These are phyloP conservation scores for Podargus strigoides DNA, from an alignment of 2,797 vertebrate species.

Conservation along the genomic window DNA sequence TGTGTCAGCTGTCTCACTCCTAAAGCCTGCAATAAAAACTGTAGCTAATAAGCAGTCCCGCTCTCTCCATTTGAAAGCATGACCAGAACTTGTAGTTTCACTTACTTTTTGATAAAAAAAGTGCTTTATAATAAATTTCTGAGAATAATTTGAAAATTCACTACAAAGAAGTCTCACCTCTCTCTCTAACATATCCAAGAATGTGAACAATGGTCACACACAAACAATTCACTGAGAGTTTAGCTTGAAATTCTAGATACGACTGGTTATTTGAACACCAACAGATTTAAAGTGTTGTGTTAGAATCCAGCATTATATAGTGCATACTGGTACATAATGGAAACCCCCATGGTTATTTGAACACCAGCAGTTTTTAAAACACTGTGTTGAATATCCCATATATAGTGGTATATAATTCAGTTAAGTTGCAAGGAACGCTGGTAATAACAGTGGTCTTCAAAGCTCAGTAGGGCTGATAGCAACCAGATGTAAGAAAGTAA, in stretches of 20 bases:
- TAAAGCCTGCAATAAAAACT: background rate
- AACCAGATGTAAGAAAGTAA: constrained; percentile 7
- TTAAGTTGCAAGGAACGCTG: background rate
- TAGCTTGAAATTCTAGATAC: background rate
- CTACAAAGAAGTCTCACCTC: background rate
- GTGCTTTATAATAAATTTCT: background rate
- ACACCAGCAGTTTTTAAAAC: constrained; percentile 29
- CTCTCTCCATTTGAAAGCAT: background rate
- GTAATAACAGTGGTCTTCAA: constrained; percentile 21
- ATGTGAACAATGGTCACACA: background rate
- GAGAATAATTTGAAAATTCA: background rate
- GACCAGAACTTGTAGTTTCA: background rate
- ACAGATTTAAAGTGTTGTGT: constrained; percentile 17
- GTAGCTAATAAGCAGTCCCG: background rate
- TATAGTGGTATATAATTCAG: background rate
- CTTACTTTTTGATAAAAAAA: background rate
- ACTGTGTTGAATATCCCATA: constrained; percentile 18
- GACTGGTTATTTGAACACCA: constrained; percentile 21
- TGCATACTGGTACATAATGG: background rate
- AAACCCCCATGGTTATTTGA: background rate
- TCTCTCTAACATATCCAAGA: background rate
- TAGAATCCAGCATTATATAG: constrained; percentile 1
- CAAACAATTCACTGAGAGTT: background rate
- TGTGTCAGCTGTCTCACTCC: background rate
- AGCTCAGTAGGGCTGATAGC: constrained; percentile 14